Evolutionary conservation across 2,797 vertebrate species (phyloP).

Genomic region (Myotis myotis): DNA sequence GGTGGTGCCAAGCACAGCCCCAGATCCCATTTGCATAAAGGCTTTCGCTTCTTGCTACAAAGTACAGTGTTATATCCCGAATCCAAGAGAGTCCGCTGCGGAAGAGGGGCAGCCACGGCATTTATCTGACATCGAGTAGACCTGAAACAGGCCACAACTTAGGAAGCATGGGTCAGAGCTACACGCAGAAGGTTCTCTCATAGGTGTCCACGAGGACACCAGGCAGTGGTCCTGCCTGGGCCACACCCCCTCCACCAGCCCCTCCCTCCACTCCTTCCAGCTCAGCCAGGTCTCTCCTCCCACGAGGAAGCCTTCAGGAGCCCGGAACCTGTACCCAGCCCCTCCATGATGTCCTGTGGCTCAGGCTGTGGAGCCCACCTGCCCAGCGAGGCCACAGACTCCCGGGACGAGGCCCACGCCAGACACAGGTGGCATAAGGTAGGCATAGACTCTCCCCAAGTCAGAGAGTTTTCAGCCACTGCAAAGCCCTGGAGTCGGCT

Average conservation of each 20-base stretch:
- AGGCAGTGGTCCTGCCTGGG: accelerated
- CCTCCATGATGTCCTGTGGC: background rate
- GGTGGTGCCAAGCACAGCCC: background rate
- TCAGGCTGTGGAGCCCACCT: background rate
- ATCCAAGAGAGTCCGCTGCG: background rate
- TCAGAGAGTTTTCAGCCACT: background rate
- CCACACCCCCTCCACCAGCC: background rate
- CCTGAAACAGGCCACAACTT: accelerated
- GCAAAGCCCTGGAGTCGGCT: background rate
- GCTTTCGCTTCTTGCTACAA: no score
- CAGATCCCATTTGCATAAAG: no score
- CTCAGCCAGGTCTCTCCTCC: background rate
- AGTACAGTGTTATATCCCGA: background rate
- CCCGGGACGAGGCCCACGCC: background rate
- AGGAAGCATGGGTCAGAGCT: background rate
- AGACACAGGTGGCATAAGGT: accelerated
- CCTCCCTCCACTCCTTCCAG: background rate
- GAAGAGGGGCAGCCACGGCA: background rate
- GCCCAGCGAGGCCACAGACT: background rate
- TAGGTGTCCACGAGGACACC: background rate
- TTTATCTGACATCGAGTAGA: background rate
- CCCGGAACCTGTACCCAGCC: background rate
- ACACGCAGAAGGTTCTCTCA: accelerated
- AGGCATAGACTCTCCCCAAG: accelerated
- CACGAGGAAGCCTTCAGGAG: background rate